A percentile compares a stretch with the other conserved stretches of the same genome.
Conservation (phyloP, 1,140 invertebrate genomes). For the Temnothorax nylanderi region DNA sequence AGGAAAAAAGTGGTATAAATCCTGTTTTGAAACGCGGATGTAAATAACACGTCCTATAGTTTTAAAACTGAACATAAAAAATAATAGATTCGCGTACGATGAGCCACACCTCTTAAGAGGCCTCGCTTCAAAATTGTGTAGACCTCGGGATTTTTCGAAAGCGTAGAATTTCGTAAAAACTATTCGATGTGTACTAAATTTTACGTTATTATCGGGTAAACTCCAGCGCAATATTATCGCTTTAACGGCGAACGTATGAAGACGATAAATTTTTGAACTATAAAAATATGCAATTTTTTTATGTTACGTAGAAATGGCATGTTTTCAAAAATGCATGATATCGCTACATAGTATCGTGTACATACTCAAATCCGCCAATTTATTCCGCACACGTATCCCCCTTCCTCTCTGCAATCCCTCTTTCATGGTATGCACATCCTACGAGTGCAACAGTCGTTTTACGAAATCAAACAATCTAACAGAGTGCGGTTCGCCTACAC, state of each 20-base stretch:
- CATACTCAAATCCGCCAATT: slow-evolving; percentile 41
- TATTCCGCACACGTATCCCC: slow-evolving; percentile 34
- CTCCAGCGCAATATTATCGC: neutral
- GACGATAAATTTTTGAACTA: slow-evolving; percentile 17
- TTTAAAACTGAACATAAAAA: neutral
- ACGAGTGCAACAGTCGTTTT: slow-evolving; percentile 46
- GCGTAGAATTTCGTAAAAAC: neutral
- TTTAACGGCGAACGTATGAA: neutral
- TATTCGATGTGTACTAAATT: neutral
- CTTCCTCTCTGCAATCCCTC: neutral
- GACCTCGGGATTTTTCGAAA: neutral
- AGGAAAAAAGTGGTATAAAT: slow-evolving; percentile 15
- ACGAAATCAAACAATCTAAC: slow-evolving; percentile 48
- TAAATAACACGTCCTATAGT: neutral
- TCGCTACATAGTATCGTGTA: neutral
- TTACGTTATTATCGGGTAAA: neutral
- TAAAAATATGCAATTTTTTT: slow-evolving; percentile 51
- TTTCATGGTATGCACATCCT: slow-evolving; percentile 30
- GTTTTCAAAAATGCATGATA: slow-evolving; percentile 50
- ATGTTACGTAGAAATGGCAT: slow-evolving; percentile 27
- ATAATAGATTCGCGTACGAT: neutral
- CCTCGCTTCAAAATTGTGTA: neutral
- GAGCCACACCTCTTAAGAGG: neutral
- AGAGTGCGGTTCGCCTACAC: neutral
- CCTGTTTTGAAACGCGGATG: slow-evolving; percentile 20